These are phyloP conservation scores for Watsonalla cultraria DNA, from an alignment of 2,888 invertebrate species.

Conservation along the genomic window DNA sequence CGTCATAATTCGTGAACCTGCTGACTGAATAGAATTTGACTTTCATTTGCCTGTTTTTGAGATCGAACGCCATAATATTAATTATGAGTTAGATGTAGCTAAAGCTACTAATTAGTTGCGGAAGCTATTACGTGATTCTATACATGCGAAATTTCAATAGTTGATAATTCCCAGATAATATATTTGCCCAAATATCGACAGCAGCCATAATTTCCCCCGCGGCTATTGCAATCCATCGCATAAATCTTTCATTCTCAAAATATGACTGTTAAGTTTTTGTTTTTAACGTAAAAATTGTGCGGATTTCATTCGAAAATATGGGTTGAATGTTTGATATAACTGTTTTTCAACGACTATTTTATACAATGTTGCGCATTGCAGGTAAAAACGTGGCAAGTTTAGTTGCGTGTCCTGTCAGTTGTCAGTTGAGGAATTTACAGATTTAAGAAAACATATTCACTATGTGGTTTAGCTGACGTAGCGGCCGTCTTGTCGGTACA, in stretches of 20 bases:
- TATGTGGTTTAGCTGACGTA: too few species aligned
- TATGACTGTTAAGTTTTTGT: conserved; percentile 1
- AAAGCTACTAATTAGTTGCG: background rate
- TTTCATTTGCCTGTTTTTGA: conserved; percentile 17
- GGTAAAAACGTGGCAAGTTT: too few species aligned
- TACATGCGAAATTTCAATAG: conserved; percentile 1
- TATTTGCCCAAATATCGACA: conserved; percentile 24
- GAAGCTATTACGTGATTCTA: background rate
- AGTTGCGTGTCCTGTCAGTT: too few species aligned
- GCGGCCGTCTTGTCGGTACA: too few species aligned
- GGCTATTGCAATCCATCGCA: conserved; percentile 7
- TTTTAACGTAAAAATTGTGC: background rate
- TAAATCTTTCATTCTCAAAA: conserved; percentile 1
- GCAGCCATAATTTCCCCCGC: conserved; percentile 20
- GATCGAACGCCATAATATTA: conserved; percentile 13
- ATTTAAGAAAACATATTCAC: too few species aligned
- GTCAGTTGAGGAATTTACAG: too few species aligned
- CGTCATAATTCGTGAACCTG: conserved; percentile 11
- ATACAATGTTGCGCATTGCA: too few species aligned
- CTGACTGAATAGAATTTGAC: conserved; percentile 21
- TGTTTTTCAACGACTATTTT: too few species aligned
- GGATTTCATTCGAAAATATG: background rate
- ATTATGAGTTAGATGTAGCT: conserved; percentile 13
- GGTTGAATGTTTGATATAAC: too few species aligned
- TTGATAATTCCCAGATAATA: conserved; percentile 14